phyloP scores from a whole-genome alignment of 2,113 vertebrate genomes.

The Okapia johnstoni region DNA sequence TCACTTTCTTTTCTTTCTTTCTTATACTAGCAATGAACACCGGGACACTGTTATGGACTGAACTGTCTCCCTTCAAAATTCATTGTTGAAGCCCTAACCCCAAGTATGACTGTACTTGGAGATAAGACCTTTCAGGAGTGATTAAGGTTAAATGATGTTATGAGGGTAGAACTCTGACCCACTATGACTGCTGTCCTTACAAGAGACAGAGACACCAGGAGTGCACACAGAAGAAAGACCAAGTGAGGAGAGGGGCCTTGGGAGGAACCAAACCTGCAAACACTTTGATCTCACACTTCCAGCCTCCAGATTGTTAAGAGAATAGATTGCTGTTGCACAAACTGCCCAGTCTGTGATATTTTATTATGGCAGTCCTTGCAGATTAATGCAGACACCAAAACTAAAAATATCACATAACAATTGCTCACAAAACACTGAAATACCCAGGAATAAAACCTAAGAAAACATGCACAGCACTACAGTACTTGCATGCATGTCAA shows the following conservation, averaged over 20 bases:
- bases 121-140: neutral
- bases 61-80: neutral
- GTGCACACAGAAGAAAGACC: neutral
- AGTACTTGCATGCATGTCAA: neutral
- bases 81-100: neutral
- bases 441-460: neutral
- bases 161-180: rapidly evolving
- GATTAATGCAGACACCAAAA: neutral
- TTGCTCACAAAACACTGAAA: neutral
- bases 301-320: neutral
- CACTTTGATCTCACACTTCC: neutral
- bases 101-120: neutral
- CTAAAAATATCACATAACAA: neutral
- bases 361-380: neutral
- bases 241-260: neutral
- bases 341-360: neutral
- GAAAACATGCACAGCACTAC: neutral
- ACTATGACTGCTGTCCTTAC: neutral
- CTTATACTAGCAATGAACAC: neutral
- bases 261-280: neutral
- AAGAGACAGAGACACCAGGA: neutral
- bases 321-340: neutral
- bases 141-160: neutral
- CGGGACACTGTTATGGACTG: rapidly evolving
- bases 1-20: neutral